Percentiles rank a stretch among this genome's conserved stretches.
These are phyloP conservation scores for Crossocerus cetratus DNA, from an alignment of 2,888 invertebrate genomes.

Conservation along the genomic window DNA sequence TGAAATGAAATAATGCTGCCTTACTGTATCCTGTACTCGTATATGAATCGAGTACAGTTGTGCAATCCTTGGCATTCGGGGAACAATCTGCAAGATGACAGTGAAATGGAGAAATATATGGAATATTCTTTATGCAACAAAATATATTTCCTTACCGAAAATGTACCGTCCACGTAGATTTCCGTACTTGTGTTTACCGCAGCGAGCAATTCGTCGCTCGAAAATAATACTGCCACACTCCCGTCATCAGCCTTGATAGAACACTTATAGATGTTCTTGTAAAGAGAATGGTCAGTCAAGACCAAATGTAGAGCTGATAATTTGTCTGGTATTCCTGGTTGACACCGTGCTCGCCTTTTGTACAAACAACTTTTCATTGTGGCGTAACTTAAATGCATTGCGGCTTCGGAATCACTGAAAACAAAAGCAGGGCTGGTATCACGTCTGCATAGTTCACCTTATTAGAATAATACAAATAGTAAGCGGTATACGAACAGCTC, in stretches of 20 bases:
- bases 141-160: slow-evolving; percentile 25
- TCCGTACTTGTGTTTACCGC: slow-evolving; percentile 11
- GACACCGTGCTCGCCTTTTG: not conserved
- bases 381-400: slow-evolving; percentile 1
- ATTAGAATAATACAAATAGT: not conserved
- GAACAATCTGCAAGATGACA: slow-evolving; percentile 7
- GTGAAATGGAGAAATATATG: slow-evolving; percentile 1
- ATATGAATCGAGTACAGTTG: slow-evolving; percentile 25
- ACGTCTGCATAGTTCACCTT: not conserved
- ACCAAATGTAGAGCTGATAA: slow-evolving; percentile 5
- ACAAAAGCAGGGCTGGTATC: not conserved
- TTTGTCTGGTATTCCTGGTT: slow-evolving; percentile 1
- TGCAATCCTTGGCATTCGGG: not conserved
- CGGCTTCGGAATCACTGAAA: slow-evolving; percentile 4
- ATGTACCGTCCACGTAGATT: slow-evolving; percentile 39
- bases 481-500: not conserved
- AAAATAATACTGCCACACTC: slow-evolving; percentile 28
- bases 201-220: slow-evolving; percentile 17
- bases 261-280: slow-evolving; percentile 22
- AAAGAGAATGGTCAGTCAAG: slow-evolving; percentile 8
- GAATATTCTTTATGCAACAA: not conserved
- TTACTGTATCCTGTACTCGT: slow-evolving; percentile 20
- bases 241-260: slow-evolving; percentile 22
- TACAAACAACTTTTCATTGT: not conserved
- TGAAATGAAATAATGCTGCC: not conserved